A percentile compares a stretch with the other conserved stretches of the same genome.
phyloP scores from a whole-genome alignment of 2,797 vertebrate species.

The Enteromius viviparus region DNA sequence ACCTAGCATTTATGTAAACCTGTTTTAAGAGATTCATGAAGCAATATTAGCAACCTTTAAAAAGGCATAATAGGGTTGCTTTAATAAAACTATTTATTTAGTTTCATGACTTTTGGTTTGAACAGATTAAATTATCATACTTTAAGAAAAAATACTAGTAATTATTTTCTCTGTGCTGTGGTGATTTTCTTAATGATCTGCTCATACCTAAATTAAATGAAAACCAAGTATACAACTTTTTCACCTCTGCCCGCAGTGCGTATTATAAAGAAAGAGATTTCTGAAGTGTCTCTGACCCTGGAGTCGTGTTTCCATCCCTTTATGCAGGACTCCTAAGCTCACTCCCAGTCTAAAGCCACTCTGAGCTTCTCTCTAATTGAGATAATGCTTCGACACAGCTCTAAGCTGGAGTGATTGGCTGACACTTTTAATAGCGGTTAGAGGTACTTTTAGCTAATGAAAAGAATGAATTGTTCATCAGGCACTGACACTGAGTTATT shows the following conservation, averaged over 20 bases:
- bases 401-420: conserved; percentile 58
- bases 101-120: neutral
- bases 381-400: conserved; percentile 58
- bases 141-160: neutral
- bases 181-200: neutral
- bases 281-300: conserved; percentile 20
- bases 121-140: neutral
- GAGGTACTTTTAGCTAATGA: conserved; percentile 50
- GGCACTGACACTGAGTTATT: conserved; percentile 32
- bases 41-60: too few species aligned
- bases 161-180: neutral
- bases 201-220: neutral
- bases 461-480: conserved; percentile 48
- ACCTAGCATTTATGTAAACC: too few species aligned
- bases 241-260: neutral
- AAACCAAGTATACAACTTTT: conserved; percentile 5
- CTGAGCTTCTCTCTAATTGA: conserved; percentile 58
- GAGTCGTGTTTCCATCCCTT: conserved; percentile 8
- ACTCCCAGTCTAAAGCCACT: conserved; percentile 23
- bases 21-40: too few species aligned
- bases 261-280: neutral
- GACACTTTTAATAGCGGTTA: conserved; percentile 38
- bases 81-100: neutral
- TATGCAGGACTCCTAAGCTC: conserved; percentile 21
- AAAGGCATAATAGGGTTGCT: too few species aligned